Evolutionary conservation across 1,140 invertebrate genomes (phyloP).

Genomic region (Ceratoteleas bidentatus): DNA sequence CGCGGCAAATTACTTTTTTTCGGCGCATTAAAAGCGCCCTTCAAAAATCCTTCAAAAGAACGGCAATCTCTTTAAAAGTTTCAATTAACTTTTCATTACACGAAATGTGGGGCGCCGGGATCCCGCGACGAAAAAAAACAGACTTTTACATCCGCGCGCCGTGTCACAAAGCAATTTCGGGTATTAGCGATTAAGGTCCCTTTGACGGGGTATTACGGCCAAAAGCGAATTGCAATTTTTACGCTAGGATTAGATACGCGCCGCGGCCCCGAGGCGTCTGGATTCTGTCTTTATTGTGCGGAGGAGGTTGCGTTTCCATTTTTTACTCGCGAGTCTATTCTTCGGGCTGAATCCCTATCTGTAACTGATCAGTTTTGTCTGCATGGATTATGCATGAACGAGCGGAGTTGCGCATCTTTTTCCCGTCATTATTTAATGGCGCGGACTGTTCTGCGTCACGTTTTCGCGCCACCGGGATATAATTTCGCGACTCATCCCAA

Average conservation of each 20-base stretch:
- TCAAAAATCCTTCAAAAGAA: conserved; percentile 34
- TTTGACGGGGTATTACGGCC: not conserved
- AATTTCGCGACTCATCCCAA: too few species aligned
- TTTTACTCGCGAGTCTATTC: too few species aligned
- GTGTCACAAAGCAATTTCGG: conserved; percentile 28
- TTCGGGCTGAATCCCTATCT: too few species aligned
- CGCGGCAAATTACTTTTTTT: conserved; percentile 39
- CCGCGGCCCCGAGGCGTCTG: too few species aligned
- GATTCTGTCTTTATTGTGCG: too few species aligned
- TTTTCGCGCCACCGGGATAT: too few species aligned
- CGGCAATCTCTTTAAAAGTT: conserved; percentile 44
- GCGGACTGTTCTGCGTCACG: too few species aligned
- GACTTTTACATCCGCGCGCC: conserved; percentile 17
- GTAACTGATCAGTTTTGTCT: too few species aligned
- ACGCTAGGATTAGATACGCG: not conserved
- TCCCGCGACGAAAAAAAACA: conserved; percentile 17
- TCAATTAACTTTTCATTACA: conserved; percentile 52
- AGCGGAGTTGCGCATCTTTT: too few species aligned
- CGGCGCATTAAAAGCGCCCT: conserved; percentile 40
- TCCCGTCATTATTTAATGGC: too few species aligned
- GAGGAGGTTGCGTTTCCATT: too few species aligned
- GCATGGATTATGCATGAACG: too few species aligned
- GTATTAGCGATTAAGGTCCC: conserved; percentile 3
- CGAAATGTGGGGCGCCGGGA: conserved; percentile 15
- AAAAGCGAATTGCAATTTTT: not conserved